Percentiles rank a stretch among this genome's conserved stretches.
phyloP scores from a whole-genome alignment of 2,888 invertebrate genomes.

The Embidobia sp. region DNA sequence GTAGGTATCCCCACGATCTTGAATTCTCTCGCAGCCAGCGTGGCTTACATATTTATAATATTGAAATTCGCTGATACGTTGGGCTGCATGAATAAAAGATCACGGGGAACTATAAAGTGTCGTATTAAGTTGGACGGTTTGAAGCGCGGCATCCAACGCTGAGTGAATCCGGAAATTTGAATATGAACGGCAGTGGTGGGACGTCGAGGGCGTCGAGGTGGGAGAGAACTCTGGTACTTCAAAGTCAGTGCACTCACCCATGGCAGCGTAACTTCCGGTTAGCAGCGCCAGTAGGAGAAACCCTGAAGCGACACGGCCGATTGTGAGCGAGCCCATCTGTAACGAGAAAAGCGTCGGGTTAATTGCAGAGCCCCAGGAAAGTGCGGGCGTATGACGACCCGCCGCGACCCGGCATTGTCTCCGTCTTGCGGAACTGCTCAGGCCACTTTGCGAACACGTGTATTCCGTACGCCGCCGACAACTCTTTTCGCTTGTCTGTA shows the following conservation, averaged over 20 bases:
- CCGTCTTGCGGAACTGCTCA: slow-evolving; percentile 22
- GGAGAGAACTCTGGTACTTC: too few relatives aligned
- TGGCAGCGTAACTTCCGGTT: slow-evolving; percentile 72
- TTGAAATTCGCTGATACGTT: slow-evolving; percentile 47
- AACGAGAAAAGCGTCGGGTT: slow-evolving; percentile 70
- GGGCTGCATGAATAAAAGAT: slow-evolving; percentile 57
- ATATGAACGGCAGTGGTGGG: slow-evolving; percentile 43
- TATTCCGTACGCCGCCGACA: slow-evolving; percentile 40
- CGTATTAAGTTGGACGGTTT: slow-evolving; percentile 42
- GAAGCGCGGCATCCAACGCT: slow-evolving; percentile 36
- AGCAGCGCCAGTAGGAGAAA: slow-evolving; percentile 73
- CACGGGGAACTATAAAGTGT: slow-evolving; percentile 38
- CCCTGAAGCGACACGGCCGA: slow-evolving; percentile 71
- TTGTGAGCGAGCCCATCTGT: slow-evolving; percentile 77
- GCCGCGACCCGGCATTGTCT: slow-evolving; percentile 58
- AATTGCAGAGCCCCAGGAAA: slow-evolving; percentile 60
- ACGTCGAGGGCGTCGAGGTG: too few relatives aligned
- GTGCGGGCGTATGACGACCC: slow-evolving; percentile 49
- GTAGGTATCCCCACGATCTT: slow-evolving; percentile 7
- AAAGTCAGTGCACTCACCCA: slow-evolving; percentile 70
- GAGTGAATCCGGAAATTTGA: slow-evolving; percentile 39
- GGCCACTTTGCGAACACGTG: slow-evolving; percentile 28
- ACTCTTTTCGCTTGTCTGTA: slow-evolving; percentile 6
- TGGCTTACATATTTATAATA: slow-evolving; percentile 55
- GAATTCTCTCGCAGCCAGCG: slow-evolving; percentile 25